A percentile compares a stretch with the other conserved stretches of the same genome.
These are phyloP conservation scores for Pseudopleuronectes americanus DNA, from an alignment of 2,797 vertebrate genomes.

Conservation along the genomic window DNA sequence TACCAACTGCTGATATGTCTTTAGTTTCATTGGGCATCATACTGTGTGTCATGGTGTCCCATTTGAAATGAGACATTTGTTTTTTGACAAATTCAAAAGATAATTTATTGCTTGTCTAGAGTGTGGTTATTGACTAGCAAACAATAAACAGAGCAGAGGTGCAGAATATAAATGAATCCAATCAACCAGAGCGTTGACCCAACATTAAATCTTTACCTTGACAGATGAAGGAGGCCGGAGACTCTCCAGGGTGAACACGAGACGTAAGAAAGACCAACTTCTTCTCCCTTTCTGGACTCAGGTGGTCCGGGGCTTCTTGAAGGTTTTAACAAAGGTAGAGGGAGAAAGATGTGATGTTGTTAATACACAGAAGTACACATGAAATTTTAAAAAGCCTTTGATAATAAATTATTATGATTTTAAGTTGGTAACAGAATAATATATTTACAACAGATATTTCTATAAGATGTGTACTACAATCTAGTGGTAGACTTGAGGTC, in stretches of 20 bases:
- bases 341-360: slow-evolving; percentile 11
- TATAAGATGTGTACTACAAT: neutral
- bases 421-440: too few relatives aligned
- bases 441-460: neutral
- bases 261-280: slow-evolving; percentile 95
- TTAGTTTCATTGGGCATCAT: neutral
- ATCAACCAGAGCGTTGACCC: neutral
- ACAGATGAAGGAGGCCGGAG: slow-evolving; percentile 97
- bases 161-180: slow-evolving; percentile 19
- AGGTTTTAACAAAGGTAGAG: slow-evolving; percentile 9
- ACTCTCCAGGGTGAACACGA: slow-evolving; percentile 96
- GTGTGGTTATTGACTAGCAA: neutral
- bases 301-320: slow-evolving; percentile 78
- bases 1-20: neutral
- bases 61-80: neutral
- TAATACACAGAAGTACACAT: slow-evolving; percentile 12
- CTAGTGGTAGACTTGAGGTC: slow-evolving; percentile 6
- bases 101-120: neutral
- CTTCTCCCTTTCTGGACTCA: slow-evolving; percentile 87
- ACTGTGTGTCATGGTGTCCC: neutral
- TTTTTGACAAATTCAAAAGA: neutral
- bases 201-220: slow-evolving; percentile 88
- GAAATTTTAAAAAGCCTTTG: too few relatives aligned
- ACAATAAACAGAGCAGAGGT: slow-evolving; percentile 5
- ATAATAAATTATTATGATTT: too few relatives aligned